Conservation (phyloP, 2,797 vertebrate genomes). For the Pteropus rufus region DNA sequence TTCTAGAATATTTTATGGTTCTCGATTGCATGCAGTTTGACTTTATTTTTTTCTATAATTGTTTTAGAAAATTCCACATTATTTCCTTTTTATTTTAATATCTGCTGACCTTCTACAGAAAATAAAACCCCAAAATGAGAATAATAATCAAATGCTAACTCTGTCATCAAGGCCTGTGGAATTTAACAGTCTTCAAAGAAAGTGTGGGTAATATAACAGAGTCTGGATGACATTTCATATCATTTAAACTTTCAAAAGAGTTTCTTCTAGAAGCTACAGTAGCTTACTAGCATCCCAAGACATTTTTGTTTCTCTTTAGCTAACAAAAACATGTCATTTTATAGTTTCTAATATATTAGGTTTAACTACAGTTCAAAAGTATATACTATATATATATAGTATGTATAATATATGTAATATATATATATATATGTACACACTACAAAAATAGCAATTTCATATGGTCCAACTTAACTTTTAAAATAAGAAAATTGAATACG, state of each 20-base stretch:
- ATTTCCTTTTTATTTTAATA: constrained; percentile 66
- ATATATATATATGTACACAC: neutral
- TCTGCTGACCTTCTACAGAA: constrained; percentile 65
- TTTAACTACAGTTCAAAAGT: neutral
- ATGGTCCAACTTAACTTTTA: neutral
- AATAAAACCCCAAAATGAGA: constrained; percentile 63
- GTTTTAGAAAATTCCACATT: constrained; percentile 57
- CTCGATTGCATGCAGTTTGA: neutral
- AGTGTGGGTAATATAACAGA: neutral
- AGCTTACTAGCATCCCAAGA: neutral
- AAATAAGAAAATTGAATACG: neutral
- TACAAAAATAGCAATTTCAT: neutral
- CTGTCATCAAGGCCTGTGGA: constrained; percentile 17
- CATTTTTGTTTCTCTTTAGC: neutral
- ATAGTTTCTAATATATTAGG: neutral
- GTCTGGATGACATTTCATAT: neutral
- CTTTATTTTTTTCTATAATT: constrained; percentile 54
- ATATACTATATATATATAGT: neutral
- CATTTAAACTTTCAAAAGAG: neutral
- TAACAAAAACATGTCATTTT: neutral
- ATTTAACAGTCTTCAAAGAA: constrained; percentile 62
- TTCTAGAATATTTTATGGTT: constrained; percentile 60
- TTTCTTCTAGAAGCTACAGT: neutral
- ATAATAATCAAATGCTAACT: constrained; percentile 54
- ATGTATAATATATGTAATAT: too few species aligned